Evolutionary conservation across 2,113 vertebrate species (phyloP).

Genomic region (Hemichromis elongatus): DNA sequence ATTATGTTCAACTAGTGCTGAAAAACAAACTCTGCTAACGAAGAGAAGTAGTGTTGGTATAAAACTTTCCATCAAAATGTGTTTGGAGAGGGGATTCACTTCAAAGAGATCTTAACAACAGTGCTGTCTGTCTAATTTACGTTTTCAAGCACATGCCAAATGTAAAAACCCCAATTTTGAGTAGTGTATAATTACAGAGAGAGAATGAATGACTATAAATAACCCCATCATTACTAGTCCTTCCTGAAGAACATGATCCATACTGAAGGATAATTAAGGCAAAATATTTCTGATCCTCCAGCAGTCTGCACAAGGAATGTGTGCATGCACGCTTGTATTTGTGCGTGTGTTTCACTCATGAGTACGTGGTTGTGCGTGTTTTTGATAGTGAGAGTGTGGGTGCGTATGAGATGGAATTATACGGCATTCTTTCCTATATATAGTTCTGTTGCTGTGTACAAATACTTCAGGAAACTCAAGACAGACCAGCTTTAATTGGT

Average conservation of each 20-base stretch:
- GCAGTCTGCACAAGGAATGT: slow-evolving; percentile 48
- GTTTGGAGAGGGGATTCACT: slow-evolving; percentile 57
- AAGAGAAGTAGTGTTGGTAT: slow-evolving; percentile 30
- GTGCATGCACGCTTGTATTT: background rate
- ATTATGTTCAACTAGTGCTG: background rate
- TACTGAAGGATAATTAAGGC: slow-evolving; percentile 69
- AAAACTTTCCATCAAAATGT: slow-evolving; percentile 59
- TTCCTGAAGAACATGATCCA: slow-evolving; percentile 67
- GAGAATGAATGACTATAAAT: slow-evolving; percentile 68
- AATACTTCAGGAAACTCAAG: slow-evolving; percentile 48
- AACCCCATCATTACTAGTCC: slow-evolving; percentile 64
- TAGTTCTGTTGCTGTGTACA: slow-evolving; percentile 30
- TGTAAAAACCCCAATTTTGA: slow-evolving; percentile 66
- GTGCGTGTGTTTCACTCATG: background rate
- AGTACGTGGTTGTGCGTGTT: background rate
- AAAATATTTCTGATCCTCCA: slow-evolving; percentile 65
- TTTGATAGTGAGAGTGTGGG: background rate
- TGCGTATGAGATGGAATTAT: slow-evolving; percentile 3
- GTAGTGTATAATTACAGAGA: slow-evolving; percentile 67
- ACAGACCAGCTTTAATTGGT: slow-evolving; percentile 61
- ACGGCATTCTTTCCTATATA: slow-evolving; percentile 50
- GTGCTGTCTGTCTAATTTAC: slow-evolving; percentile 68
- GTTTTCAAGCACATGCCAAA: slow-evolving; percentile 63
- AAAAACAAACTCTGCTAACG: slow-evolving; percentile 32
- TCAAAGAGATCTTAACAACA: slow-evolving; percentile 65